phyloP scores from a whole-genome alignment of 2,888 invertebrate species.

The Drosophila mimetica region DNA sequence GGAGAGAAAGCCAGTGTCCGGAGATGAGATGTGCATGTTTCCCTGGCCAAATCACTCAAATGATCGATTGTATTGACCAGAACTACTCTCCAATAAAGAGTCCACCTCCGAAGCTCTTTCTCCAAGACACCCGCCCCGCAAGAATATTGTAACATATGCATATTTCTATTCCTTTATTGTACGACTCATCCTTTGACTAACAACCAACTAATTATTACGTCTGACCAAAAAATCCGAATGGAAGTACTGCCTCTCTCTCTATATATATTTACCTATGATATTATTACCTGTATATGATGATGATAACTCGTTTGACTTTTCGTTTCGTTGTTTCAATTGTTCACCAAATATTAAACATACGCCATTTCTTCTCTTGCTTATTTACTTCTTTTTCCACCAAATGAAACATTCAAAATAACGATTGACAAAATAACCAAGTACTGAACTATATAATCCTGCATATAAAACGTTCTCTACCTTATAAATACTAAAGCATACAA shows the following conservation, averaged over 20 bases:
- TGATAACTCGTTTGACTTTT: slow-evolving; percentile 72
- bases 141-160: slow-evolving; percentile 30
- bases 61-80: not conserved
- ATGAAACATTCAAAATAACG: slow-evolving; percentile 54
- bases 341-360: slow-evolving; percentile 79
- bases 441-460: slow-evolving; percentile 56
- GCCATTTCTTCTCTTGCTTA: slow-evolving; percentile 81
- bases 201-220: slow-evolving; percentile 19
- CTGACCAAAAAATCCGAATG: slow-evolving; percentile 26
- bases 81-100: slow-evolving; percentile 1
- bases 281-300: slow-evolving; percentile 59
- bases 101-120: slow-evolving; percentile 39
- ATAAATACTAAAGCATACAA: slow-evolving; percentile 50
- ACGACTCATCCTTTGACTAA: slow-evolving; percentile 36
- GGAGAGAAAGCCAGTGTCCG: not conserved
- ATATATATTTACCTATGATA: slow-evolving; percentile 32
- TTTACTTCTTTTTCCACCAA: slow-evolving; percentile 77
- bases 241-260: slow-evolving; percentile 41
- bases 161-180: slow-evolving; percentile 35
- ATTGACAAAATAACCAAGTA: slow-evolving; percentile 45
- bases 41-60: not conserved
- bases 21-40: slow-evolving; percentile 19
- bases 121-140: slow-evolving; percentile 8
- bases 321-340: slow-evolving; percentile 74
- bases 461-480: slow-evolving; percentile 52